Evolutionary conservation across 2,797 vertebrate genomes (phyloP).

Genomic region (Alectoris magna): DNA sequence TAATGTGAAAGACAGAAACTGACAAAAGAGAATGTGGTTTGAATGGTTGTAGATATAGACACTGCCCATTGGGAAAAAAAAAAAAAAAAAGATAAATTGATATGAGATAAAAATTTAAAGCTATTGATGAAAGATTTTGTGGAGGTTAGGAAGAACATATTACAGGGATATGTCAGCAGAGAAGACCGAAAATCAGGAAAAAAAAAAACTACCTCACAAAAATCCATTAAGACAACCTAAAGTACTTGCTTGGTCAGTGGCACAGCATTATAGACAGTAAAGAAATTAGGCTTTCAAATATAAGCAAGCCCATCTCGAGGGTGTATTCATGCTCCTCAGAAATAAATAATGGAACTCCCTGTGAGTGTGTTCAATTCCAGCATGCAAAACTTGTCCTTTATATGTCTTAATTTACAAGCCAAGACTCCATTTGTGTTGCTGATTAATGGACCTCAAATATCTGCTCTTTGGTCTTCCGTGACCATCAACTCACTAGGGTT

Average conservation of each 20-base stretch:
- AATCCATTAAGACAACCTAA: background rate
- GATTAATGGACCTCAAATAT: background rate
- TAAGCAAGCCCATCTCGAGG: background rate
- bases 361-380: background rate
- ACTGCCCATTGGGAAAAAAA: background rate
- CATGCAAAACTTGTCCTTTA: background rate
- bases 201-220: background rate
- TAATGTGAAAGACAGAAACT: background rate
- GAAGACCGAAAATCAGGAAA: background rate
- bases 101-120: background rate
- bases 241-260: background rate
- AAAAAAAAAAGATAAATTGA: background rate
- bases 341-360: background rate
- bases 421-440: background rate
- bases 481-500: background rate
- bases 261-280: background rate
- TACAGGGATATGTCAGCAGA: background rate
- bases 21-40: background rate
- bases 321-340: background rate
- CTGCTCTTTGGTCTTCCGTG: background rate
- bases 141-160: background rate
- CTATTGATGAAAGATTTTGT: background rate
- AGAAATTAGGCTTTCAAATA: background rate
- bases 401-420: background rate
- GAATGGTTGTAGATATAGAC: background rate